phyloP scores from a whole-genome alignment of 2,113 vertebrate species.

The Rattus norvegicus region DNA sequence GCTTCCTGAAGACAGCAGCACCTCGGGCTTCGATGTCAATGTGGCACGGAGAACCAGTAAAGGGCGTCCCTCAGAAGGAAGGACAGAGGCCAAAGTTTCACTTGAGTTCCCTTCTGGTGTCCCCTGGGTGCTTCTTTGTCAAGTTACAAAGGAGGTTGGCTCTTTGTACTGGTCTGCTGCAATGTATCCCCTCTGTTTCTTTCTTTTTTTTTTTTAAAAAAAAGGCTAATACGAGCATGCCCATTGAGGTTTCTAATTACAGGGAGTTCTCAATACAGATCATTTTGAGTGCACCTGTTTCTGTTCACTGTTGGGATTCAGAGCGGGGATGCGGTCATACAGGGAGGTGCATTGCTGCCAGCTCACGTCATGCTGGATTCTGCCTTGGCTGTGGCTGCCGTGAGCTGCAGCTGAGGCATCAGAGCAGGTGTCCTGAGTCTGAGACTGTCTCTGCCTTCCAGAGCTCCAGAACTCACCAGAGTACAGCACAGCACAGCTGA shows the following conservation, averaged over 20 bases:
- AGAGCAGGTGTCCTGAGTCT: background rate
- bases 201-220: too few species aligned
- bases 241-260: constrained; percentile 37
- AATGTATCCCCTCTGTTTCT: background rate
- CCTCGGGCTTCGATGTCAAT: background rate
- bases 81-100: background rate
- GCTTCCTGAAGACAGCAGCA: background rate
- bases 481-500: background rate
- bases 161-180: background rate
- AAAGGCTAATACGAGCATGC: background rate
- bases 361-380: background rate
- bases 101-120: background rate
- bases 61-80: background rate
- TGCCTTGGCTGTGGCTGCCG: background rate
- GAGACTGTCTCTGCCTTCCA: background rate
- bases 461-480: background rate
- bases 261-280: background rate
- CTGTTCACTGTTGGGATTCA: background rate
- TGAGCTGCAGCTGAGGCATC: background rate
- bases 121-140: background rate
- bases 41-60: too few species aligned
- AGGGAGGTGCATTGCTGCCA: background rate
- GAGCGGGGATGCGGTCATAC: background rate
- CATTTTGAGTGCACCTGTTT: background rate
- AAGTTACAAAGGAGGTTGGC: background rate